These are phyloP conservation scores for Cotesia typhae DNA, from an alignment of 1,140 invertebrate species.

Conservation along the genomic window DNA sequence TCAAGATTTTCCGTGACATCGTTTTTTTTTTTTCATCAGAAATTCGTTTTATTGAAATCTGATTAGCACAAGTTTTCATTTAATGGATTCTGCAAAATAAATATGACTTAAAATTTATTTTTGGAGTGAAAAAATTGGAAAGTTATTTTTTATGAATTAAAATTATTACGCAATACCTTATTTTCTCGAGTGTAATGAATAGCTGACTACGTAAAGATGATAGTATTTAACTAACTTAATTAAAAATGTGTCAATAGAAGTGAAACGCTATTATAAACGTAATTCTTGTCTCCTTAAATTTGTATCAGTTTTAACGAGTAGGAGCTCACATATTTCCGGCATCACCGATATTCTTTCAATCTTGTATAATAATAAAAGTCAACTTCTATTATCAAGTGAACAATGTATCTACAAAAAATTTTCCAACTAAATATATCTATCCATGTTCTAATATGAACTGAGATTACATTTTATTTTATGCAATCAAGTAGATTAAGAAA, in stretches of 20 bases:
- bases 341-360: background rate
- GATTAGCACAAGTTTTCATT: too few species aligned
- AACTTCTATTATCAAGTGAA: background rate
- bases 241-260: too few species aligned
- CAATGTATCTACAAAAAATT: too few species aligned
- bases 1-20: too few species aligned
- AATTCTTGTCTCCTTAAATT: background rate
- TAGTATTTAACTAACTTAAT: too few species aligned
- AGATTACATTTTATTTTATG: too few species aligned
- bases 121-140: background rate
- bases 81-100: background rate
- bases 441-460: background rate
- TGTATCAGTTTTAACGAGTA: constrained; percentile 32
- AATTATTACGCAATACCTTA: too few species aligned
- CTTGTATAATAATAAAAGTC: background rate
- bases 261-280: too few species aligned
- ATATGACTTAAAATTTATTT: background rate
- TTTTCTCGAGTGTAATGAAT: background rate
- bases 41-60: too few species aligned
- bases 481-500: too few species aligned
- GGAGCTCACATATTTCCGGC: constrained; percentile 15
- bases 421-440: background rate
- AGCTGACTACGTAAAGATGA: background rate
- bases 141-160: background rate
- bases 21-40: too few species aligned